Conservation (phyloP, 2,888 invertebrate species). For the Eupelmus urozonus region DNA sequence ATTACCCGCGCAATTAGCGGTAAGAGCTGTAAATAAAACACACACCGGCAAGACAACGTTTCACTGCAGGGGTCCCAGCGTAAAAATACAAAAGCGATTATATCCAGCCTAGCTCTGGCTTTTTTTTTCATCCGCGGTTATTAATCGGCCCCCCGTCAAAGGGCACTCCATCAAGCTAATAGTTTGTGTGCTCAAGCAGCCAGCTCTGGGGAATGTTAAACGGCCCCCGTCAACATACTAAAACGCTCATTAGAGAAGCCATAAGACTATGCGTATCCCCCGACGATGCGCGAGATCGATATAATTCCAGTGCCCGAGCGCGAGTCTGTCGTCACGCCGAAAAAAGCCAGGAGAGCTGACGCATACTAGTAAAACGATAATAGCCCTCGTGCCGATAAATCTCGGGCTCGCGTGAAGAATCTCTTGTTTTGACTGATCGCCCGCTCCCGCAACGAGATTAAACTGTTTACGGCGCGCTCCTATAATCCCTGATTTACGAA, state of each 20-base stretch:
- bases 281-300: not conserved
- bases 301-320: not conserved
- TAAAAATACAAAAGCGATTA: too few species aligned
- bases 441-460: slow-evolving; percentile 71
- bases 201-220: slow-evolving; percentile 34
- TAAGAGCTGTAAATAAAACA: too few species aligned
- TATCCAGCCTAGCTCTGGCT: too few species aligned
- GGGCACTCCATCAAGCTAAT: slow-evolving; percentile 40
- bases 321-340: slow-evolving; percentile 48
- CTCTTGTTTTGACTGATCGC: slow-evolving; percentile 75
- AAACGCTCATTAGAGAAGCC: slow-evolving; percentile 33
- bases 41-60: too few species aligned
- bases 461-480: slow-evolving; percentile 74
- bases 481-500: slow-evolving; percentile 75
- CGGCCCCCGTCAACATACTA: slow-evolving; percentile 41
- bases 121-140: too few species aligned
- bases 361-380: slow-evolving; percentile 51
- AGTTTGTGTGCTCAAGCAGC: slow-evolving; percentile 40
- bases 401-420: slow-evolving; percentile 70
- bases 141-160: not conserved
- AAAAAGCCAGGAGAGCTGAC: too few species aligned
- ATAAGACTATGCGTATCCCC: not conserved
- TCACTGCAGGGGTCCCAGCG: too few species aligned
- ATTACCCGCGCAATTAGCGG: too few species aligned
- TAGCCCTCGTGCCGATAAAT: slow-evolving; percentile 45